Percentiles rank a stretch among this genome's conserved stretches.
Evolutionary conservation across 2,888 invertebrate genomes (phyloP).

Genomic region (Anaspis maculata): DNA sequence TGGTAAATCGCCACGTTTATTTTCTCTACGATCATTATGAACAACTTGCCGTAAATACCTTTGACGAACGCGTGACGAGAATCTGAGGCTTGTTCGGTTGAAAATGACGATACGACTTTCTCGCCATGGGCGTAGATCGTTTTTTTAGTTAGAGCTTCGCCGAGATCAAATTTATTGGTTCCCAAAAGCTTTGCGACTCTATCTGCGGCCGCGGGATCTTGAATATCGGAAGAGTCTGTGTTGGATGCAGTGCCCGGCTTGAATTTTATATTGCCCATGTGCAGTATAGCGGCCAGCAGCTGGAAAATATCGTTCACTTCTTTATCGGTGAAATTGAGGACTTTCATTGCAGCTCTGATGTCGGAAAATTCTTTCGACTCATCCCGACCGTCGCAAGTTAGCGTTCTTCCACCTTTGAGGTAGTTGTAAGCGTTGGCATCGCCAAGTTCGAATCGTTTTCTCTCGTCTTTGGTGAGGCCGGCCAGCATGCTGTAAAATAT

Average conservation of each 20-base stretch:
- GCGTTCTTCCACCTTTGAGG: constrained; percentile 68
- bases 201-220: constrained; percentile 59
- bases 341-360: constrained; percentile 87
- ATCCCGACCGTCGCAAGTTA: constrained; percentile 72
- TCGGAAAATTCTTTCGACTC: constrained; percentile 82
- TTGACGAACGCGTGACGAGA: constrained; percentile 90
- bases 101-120: constrained; percentile 66
- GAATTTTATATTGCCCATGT: constrained; percentile 86
- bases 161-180: constrained; percentile 60
- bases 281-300: constrained; percentile 78
- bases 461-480: constrained; percentile 74
- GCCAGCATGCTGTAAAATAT: constrained; percentile 88
- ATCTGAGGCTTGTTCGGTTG: constrained; percentile 69
- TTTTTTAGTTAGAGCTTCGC: constrained; percentile 74
- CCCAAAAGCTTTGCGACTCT: constrained; percentile 66
- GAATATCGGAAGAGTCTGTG: constrained; percentile 80
- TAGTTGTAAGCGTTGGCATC: constrained; percentile 71
- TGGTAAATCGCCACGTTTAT: constrained; percentile 80
- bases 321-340: constrained; percentile 74
- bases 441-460: constrained; percentile 64
- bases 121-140: constrained; percentile 81
- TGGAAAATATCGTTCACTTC: constrained; percentile 81
- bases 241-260: constrained; percentile 64
- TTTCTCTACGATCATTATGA: constrained; percentile 80
- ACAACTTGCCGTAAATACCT: constrained; percentile 85